Evolutionary conservation across 2,797 vertebrate species (phyloP).

Genomic region (Scolopax rusticola): DNA sequence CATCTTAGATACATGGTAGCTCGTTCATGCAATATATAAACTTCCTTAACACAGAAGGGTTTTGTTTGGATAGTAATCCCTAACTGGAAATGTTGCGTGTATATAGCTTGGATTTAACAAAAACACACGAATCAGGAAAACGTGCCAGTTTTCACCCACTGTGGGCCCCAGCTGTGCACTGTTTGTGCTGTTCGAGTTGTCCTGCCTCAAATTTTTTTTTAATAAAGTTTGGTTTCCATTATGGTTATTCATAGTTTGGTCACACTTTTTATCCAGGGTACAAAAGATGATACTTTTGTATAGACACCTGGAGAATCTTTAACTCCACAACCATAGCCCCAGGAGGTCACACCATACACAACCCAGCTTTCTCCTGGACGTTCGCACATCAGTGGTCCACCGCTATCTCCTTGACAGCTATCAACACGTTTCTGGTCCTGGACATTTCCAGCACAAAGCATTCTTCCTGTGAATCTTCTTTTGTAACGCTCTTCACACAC

Average conservation of each 20-base stretch:
- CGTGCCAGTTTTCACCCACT: not conserved
- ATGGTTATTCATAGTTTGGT: conserved; percentile 75
- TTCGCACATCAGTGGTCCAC: conserved; percentile 94
- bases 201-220: not conserved
- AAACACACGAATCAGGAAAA: not conserved
- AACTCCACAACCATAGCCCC: conserved; percentile 94
- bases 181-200: not conserved
- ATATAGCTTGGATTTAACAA: not conserved
- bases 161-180: not conserved
- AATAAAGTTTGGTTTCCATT: not conserved
- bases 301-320: conserved; percentile 96
- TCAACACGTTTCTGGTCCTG: conserved; percentile 86
- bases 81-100: not conserved
- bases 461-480: conserved; percentile 90
- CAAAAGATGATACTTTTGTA: conserved; percentile 93
- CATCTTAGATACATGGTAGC: not conserved
- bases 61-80: not conserved
- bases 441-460: conserved; percentile 93
- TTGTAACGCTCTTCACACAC: conserved; percentile 89
- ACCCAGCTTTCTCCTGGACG: conserved; percentile 88
- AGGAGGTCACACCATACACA: conserved; percentile 96
- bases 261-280: conserved; percentile 92
- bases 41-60: not conserved
- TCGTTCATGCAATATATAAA: not conserved
- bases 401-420: conserved; percentile 97